phyloP scores from a whole-genome alignment of 1,140 invertebrate species.

The Protaetia brevitarsis region DNA sequence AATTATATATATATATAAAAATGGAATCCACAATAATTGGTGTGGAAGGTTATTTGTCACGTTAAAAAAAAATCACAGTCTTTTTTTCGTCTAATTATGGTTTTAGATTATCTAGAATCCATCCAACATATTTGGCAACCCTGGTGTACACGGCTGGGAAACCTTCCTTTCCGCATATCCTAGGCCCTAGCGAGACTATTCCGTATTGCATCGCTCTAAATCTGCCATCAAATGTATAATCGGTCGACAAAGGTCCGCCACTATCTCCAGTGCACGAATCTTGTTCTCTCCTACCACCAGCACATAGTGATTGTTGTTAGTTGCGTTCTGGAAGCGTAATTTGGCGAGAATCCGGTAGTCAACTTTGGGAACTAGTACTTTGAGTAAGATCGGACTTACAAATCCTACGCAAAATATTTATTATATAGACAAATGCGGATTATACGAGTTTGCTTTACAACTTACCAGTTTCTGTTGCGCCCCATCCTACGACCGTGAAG shows the following conservation, averaged over 20 bases:
- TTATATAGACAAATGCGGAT: slow-evolving; percentile 22
- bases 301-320: slow-evolving; percentile 50
- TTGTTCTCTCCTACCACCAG: slow-evolving; percentile 48
- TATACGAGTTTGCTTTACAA: slow-evolving; percentile 31
- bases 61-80: too few species aligned
- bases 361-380: slow-evolving; percentile 40
- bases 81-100: slow-evolving; percentile 6
- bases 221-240: slow-evolving; percentile 20
- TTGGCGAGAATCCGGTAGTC: slow-evolving; percentile 33
- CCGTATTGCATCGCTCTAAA: slow-evolving; percentile 49
- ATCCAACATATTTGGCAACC: slow-evolving; percentile 54
- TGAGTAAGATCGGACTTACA: slow-evolving; percentile 27
- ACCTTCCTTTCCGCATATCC: slow-evolving; percentile 53
- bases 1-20: too few species aligned
- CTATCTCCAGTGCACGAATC: slow-evolving; percentile 60
- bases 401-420: slow-evolving; percentile 16
- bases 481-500: slow-evolving; percentile 60
- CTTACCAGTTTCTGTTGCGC: slow-evolving; percentile 54
- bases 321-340: slow-evolving; percentile 40
- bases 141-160: slow-evolving; percentile 62
- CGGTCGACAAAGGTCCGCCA: slow-evolving; percentile 58
- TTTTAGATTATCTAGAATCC: slow-evolving; percentile 53
- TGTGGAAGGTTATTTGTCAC: too few species aligned
- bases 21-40: too few species aligned
- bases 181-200: slow-evolving; percentile 60